These are phyloP conservation scores for Amaurobius ferox DNA, from an alignment of 2,888 invertebrate species.

Conservation along the genomic window DNA sequence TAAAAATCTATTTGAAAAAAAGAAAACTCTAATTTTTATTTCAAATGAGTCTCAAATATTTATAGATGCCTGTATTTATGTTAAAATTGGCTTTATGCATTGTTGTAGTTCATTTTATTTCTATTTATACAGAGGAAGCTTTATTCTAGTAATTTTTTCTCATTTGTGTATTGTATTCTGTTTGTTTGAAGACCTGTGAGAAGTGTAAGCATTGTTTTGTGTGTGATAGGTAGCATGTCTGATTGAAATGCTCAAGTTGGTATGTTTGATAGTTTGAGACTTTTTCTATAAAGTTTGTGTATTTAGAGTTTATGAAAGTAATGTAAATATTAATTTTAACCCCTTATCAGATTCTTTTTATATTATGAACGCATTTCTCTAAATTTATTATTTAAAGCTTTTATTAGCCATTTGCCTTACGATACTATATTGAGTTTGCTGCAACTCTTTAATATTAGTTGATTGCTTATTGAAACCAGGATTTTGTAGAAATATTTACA, in stretches of 20 bases:
- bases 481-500: not conserved
- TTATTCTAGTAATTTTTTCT: not conserved
- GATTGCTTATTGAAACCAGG: not conserved
- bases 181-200: not conserved
- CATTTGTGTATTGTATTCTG: not conserved
- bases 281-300: slow-evolving; percentile 4
- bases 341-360: not conserved
- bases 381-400: not conserved
- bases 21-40: too few species aligned
- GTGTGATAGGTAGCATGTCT: slow-evolving; percentile 3
- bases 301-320: not conserved
- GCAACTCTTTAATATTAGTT: not conserved
- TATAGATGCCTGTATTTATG: not conserved
- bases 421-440: not conserved
- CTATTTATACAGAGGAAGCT: not conserved
- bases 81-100: not conserved
- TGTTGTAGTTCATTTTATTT: not conserved
- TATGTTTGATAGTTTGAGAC: not conserved
- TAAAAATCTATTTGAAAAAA: too few species aligned
- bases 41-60: not conserved
- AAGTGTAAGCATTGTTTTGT: not conserved
- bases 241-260: not conserved
- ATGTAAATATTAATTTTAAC: slow-evolving; percentile 1
- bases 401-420: not conserved
- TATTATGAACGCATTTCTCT: not conserved